Base-by-base conservation (phyloP, 2,888 invertebrate species). In the Rotaria socialis region DNA sequence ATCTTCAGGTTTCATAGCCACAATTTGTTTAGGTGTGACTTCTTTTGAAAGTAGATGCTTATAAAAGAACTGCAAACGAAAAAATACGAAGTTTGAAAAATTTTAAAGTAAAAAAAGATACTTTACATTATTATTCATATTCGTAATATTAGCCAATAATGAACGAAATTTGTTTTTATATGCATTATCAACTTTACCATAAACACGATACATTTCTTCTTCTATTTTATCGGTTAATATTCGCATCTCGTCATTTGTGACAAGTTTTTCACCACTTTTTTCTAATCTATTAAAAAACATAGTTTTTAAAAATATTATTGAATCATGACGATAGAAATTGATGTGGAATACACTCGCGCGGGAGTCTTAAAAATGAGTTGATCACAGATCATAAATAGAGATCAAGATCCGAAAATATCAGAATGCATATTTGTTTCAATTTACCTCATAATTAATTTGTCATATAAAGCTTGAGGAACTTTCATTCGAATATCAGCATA, bases 151-250 rank as follows among this genome's bases (percentile, higher is more conserved):
- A 1, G 47, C 24, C 47, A 80, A 47, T n/a, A 80, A 24, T n/a
- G 80, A 47, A 47, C 80, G 80, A 80, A 80, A 80, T 80, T 80
- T 80, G n/a, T 80, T 43, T 47, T 80, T 80, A 80, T 80, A 80
- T 47, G 43, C 19, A 80, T 80, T 47, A n/a, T 47, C 80, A 47
- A 47, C 47, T 47, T 80, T 80, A n/a, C 80, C 80, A 47, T 47
- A 80, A 24, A 80, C 47, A 47, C 80, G 80, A 80, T 80, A 80
- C 80, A 80, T 80, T 80, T 80, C 80, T 80, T 80, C 80, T 80
- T 80, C 80, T 2, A 80, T 80, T 24, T 80, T 67, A 27, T 67
- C 35, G 6, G 19, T 5, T 27, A 67, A 6, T 27, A 35, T 41
- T 7, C 35, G 67, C 16, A 67, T 35, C 5, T 67, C 67, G 1